A percentile compares a stretch with the other conserved stretches of the same genome.
These are phyloP conservation scores for Paratilapia polleni DNA, from an alignment of 2,113 vertebrate species.

Conservation along the genomic window DNA sequence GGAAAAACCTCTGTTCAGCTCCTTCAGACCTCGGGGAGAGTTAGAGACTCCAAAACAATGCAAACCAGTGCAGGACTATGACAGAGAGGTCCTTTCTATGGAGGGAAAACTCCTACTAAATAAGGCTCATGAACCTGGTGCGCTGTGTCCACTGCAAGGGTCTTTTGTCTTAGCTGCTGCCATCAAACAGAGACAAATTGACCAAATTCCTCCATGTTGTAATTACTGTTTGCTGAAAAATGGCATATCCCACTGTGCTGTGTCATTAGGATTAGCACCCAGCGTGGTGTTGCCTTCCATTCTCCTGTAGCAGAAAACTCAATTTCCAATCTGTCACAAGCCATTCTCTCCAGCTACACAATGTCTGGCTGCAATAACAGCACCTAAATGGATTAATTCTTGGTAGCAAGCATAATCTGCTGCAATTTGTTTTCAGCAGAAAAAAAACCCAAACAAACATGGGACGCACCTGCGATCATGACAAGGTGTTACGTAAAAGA, in stretches of 20 bases:
- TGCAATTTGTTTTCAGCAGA: neutral
- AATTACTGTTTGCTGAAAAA: constrained; percentile 64
- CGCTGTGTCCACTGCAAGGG: constrained; percentile 7
- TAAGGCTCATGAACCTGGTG: neutral
- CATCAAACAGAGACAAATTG: constrained; percentile 12
- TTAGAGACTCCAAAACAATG: too few relatives aligned
- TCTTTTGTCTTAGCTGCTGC: constrained; percentile 31
- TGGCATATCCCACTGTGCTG: constrained; percentile 30
- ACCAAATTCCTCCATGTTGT: constrained; percentile 40
- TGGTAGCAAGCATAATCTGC: constrained; percentile 18
- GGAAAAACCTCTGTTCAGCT: too few relatives aligned
- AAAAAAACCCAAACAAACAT: neutral
- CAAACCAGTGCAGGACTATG: too few relatives aligned
- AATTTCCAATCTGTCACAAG: constrained; percentile 71
- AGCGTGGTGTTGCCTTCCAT: constrained; percentile 55
- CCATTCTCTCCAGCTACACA: constrained; percentile 53
- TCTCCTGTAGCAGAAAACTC: constrained; percentile 62
- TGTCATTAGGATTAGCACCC: constrained; percentile 64
- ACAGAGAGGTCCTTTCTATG: neutral
- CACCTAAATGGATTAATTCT: constrained; percentile 64
- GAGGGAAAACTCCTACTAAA: constrained; percentile 9
- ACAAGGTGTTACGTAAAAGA: neutral
- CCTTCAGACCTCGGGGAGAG: too few relatives aligned
- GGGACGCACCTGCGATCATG: constrained; percentile 38
- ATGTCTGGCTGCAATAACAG: constrained; percentile 45